Evolutionary conservation across 2,113 vertebrate genomes (phyloP).

Genomic region (Tachysurus fulvidraco): DNA sequence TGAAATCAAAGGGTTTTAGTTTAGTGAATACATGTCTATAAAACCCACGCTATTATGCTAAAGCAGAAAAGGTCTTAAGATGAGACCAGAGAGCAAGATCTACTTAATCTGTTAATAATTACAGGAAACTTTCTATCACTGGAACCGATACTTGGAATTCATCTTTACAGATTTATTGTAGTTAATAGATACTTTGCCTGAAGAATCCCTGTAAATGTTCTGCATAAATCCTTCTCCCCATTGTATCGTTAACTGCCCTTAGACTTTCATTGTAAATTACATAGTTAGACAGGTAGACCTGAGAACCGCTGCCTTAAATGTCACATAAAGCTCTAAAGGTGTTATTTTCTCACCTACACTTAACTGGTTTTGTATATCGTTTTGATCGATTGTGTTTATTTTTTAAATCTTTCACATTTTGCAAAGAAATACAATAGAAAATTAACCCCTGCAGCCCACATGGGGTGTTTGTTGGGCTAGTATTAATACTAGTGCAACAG

Average conservation of each 20-base stretch:
- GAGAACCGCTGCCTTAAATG: not conserved
- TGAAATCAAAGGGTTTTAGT: not conserved
- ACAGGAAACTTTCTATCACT: not conserved
- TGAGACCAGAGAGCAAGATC: not conserved
- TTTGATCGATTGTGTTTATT: not conserved
- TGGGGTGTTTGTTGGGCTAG: not conserved
- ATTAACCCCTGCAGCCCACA: not conserved
- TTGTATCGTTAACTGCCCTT: not conserved
- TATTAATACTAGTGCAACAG: not conserved
- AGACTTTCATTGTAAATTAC: not conserved
- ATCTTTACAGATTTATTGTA: not conserved
- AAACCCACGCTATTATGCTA: not conserved
- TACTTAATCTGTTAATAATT: not conserved
- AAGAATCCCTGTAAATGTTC: not conserved
- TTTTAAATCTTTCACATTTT: not conserved
- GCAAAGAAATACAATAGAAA: not conserved
- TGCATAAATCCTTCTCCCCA: not conserved
- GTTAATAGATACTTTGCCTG: not conserved
- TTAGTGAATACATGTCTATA: not conserved
- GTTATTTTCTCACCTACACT: not conserved
- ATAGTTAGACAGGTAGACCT: not conserved
- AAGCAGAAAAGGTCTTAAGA: not conserved
- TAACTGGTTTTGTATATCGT: not conserved
- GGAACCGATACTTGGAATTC: not conserved
- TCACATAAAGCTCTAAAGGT: not conserved